Conservation (phyloP, 2,113 vertebrate genomes). For the Cryptomyrus ogoouensis region DNA sequence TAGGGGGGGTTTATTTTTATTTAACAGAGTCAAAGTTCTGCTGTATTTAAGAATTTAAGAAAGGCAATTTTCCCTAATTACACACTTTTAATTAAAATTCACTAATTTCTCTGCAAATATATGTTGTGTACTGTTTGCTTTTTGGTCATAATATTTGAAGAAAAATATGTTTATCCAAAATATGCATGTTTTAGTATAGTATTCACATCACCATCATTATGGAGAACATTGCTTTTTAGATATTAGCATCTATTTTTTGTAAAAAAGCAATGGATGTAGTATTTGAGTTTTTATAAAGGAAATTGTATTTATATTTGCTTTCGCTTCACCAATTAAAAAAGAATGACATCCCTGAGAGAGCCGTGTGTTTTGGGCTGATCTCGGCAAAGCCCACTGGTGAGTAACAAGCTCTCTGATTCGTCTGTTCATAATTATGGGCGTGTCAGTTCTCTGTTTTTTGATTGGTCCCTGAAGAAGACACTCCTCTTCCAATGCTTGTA, state of each 20-base stretch:
- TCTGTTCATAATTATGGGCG: neutral
- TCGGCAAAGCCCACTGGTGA: neutral
- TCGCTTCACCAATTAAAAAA: neutral
- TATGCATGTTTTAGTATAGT: neutral
- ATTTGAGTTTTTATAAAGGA: neutral
- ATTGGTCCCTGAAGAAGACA: neutral
- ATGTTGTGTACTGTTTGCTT: neutral
- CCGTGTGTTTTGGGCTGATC: neutral
- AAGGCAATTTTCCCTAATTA: conserved; percentile 67
- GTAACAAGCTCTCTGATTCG: neutral
- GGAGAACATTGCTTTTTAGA: neutral
- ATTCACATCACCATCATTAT: neutral
- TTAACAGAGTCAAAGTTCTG: conserved; percentile 92
- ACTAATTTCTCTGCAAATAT: conserved; percentile 59
- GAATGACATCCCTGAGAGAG: neutral
- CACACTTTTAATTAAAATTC: conserved; percentile 84
- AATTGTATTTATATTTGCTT: neutral
- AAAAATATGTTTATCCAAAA: neutral
- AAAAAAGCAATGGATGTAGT: neutral
- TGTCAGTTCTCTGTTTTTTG: neutral
- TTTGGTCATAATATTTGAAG: neutral
- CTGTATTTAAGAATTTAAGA: conserved; percentile 89
- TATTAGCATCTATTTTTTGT: neutral
- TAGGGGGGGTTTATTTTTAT: conserved; percentile 79
- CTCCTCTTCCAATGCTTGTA: neutral